Conservation (phyloP, 1,140 invertebrate species). For the Palaemon carinicauda region DNA sequence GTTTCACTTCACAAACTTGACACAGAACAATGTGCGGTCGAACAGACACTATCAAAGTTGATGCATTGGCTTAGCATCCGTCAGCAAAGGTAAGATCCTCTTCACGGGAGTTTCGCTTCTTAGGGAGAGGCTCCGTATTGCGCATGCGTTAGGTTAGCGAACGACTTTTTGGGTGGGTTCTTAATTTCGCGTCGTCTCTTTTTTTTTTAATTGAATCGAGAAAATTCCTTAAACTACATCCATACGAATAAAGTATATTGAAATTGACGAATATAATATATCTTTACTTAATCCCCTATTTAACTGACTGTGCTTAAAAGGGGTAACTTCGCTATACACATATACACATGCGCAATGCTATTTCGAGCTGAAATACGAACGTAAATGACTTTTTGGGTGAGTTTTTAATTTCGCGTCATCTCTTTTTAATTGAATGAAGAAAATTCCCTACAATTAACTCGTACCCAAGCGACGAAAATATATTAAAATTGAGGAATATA, state of each 20-base stretch:
- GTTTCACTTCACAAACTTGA: conserved; percentile 52
- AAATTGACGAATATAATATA: neutral
- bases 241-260: too few relatives aligned
- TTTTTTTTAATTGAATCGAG: neutral
- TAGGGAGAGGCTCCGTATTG: conserved; percentile 23
- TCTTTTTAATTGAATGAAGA: neutral
- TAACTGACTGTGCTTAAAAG: neutral
- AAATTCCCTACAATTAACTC: too few relatives aligned
- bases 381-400: neutral
- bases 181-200: neutral
- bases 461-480: too few relatives aligned
- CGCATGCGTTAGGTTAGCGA: conserved; percentile 17
- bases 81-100: neutral
- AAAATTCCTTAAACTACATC: neutral
- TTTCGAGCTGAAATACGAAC: neutral
- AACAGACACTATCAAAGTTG: conserved; percentile 38
- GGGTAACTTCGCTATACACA: neutral
- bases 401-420: neutral
- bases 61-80: conserved; percentile 54
- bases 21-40: conserved; percentile 50
- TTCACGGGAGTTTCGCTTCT: neutral
- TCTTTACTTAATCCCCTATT: neutral
- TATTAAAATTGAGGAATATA: too few relatives aligned
- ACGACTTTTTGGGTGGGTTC: neutral
- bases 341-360: neutral